These are phyloP conservation scores for Catocala nupta DNA, from an alignment of 2,888 invertebrate species.

Conservation along the genomic window DNA sequence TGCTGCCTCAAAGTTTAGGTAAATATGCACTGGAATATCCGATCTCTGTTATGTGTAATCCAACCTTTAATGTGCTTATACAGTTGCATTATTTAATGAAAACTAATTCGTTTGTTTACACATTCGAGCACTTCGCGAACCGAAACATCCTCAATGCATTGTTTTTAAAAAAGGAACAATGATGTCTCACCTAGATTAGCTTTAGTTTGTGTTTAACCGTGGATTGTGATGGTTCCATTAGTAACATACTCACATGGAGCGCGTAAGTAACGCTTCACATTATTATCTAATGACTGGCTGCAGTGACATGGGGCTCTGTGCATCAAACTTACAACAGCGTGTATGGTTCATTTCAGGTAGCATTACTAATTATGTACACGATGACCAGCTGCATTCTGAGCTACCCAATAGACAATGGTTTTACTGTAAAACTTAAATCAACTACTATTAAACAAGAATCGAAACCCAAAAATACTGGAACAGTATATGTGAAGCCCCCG, in stretches of 20 bases:
- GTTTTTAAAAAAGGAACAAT: slow-evolving; percentile 32
- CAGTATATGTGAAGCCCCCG: slow-evolving; percentile 65
- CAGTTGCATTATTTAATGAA: neutral
- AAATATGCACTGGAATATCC: no score
- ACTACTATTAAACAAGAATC: slow-evolving; percentile 59
- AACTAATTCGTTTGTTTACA: slow-evolving; percentile 24
- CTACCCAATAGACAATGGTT: slow-evolving; percentile 68
- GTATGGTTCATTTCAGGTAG: slow-evolving; percentile 51
- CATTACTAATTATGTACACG: slow-evolving; percentile 46
- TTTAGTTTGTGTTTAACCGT: slow-evolving; percentile 5
- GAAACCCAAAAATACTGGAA: slow-evolving; percentile 54
- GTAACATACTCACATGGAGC: slow-evolving; percentile 45
- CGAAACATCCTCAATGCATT: slow-evolving; percentile 34
- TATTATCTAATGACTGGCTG: neutral
- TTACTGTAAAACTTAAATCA: slow-evolving; percentile 66
- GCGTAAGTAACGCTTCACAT: slow-evolving; percentile 45
- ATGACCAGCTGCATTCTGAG: slow-evolving; percentile 48
- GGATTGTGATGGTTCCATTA: slow-evolving; percentile 38
- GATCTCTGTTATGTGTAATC: no score
- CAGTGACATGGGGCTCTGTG: no score
- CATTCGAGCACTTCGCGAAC: slow-evolving; percentile 9
- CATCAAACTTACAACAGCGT: neutral
- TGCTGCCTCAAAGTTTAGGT: no score
- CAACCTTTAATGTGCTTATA: no score
- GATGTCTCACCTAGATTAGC: neutral